Evolutionary conservation across 2,797 vertebrate species (phyloP), one percentile per base, ranked within the genome.

Genomic region (Adelosebastes latens): DNA sequence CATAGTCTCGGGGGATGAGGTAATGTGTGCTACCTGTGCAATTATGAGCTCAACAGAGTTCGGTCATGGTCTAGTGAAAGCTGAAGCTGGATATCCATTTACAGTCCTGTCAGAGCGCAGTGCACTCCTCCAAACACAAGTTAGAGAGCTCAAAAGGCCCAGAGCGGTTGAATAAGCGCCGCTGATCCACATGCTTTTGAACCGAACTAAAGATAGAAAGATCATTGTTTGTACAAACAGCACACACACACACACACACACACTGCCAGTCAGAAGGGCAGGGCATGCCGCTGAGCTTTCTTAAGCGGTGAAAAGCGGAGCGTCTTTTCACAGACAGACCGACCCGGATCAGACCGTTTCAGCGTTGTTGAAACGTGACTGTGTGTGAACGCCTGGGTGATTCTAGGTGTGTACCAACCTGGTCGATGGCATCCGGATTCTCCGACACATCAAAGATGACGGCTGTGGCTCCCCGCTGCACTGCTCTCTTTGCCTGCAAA

Each of bases 381-480:
- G 59, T 10, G 63, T 12, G 22, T 53, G 66, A 74, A 81, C 24
- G 77, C 69, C 32, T 8, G 75, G 24, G 55, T 80, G 4, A 81
- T 70, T 25, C 25, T 24, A 73, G 81, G 66, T 83, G 87, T 63
- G 72, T 34, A 87, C 95, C 72, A 84, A 96, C 99, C 97, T 99
- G 97, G 91, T 99, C 98, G 66, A 99, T 98, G 89, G 99, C 99
- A 77, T 99, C 98, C 58, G 98, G 99, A 88, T 99, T 99, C 95
- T 99, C 99, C 0, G 99, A 99, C 79, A 99, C 98, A 68, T 99
- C 99, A 80, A 99, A 99, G 95, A 99, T 99, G 92, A 99, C 98
- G 0, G 99, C 99, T 0, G 98, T 99, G 56, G 99, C 99, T 85
- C 99, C 99, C 49, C 98, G 96, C 92, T 99, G 98, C 34, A 99